Conservation (phyloP, 37 sponge, comb jelly and placozoan genomes). For the Aplysina aerophoba region DNA sequence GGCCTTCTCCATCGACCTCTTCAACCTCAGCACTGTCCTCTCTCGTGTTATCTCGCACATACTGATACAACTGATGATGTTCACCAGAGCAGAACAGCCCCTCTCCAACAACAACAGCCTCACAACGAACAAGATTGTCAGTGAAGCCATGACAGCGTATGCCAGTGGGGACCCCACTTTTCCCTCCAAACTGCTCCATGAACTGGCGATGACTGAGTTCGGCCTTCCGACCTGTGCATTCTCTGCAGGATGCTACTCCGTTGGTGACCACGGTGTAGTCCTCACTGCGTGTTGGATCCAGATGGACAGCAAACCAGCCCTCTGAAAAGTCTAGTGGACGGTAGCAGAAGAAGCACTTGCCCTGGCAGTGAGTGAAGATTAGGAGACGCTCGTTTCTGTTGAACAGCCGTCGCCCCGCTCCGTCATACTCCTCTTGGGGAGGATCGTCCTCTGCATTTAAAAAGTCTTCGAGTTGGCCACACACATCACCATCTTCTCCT, state of each 20-base stretch:
- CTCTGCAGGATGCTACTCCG: slow-evolving; percentile 10
- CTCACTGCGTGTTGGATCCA: not conserved
- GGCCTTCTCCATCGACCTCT: slow-evolving; percentile 13
- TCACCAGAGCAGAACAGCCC: not conserved
- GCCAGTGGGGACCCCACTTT: not conserved
- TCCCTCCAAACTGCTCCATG: slow-evolving; percentile 3
- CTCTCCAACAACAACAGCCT: not conserved
- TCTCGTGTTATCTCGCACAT: slow-evolving; percentile 14
- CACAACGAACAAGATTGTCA: slow-evolving; percentile 5
- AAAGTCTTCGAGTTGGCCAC: too few species aligned
- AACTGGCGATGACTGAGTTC: not conserved
- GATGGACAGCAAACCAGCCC: not conserved
- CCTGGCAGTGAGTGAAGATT: not conserved
- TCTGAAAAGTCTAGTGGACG: not conserved
- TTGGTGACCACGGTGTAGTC: slow-evolving; percentile 2
- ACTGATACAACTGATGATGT: not conserved
- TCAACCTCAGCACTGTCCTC: not conserved
- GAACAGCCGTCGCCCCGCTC: slow-evolving; percentile 9
- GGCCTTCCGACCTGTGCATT: not conserved
- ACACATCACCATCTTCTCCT: too few species aligned
- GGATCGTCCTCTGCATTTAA: not conserved
- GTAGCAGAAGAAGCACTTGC: slow-evolving; percentile 20
- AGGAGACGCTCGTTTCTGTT: slow-evolving; percentile 12
- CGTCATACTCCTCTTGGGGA: slow-evolving; percentile 5
- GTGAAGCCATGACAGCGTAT: slow-evolving; percentile 18